Base-by-base conservation (phyloP, 2,113 vertebrate genomes). In the Pelecanoides urinatrix region DNA sequence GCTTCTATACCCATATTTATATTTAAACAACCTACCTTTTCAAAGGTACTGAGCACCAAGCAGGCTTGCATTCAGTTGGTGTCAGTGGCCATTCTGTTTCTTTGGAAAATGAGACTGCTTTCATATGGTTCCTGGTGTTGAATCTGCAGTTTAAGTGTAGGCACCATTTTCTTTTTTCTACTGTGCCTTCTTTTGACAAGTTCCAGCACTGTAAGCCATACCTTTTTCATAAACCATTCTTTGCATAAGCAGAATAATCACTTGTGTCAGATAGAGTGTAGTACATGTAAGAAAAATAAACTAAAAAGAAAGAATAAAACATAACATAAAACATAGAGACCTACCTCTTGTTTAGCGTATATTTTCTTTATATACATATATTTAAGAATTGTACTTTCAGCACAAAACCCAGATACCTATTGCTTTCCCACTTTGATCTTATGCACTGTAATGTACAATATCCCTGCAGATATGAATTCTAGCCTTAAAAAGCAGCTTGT, bases 1-100 rank as follows among this genome's bases (percentile, higher is more conserved):
- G 68, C 59, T 96, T 94, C 71, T 88, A 16, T 93, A 76, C 45
- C 75, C 63, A 67, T 96, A 95, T 96, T 96, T 97, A 62, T 95
- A 90, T 94, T 93, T 91, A 94, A 96, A 89, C 95, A 95, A 88
- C 72, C 90, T 90, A 47, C 58, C 63, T 95, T 93, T 96, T 93
- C 87, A 95, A 94, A 96, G 62, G 23, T 83, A 62, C 45, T 71
- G 78, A 96, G 78, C 82, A 67, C 88, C 88, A 93, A 83, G 78
- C 86, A 86, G 79, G 75, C 59, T 90, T 56, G 44, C 53, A 56
- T 96, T 90, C 71, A 90, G 49, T 72, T 90, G 56, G 72, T 87
- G 52, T 93, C 93, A 84, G 93, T 87, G 72, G 44, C 70, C 44
- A 20, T 93, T 91, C 90, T 75, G 53, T 75, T 94, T 82, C 87